Evolutionary conservation across 1,140 invertebrate genomes (phyloP), one percentile per base, ranked within the genome.

Genomic region (Drosophila oshimai): DNA sequence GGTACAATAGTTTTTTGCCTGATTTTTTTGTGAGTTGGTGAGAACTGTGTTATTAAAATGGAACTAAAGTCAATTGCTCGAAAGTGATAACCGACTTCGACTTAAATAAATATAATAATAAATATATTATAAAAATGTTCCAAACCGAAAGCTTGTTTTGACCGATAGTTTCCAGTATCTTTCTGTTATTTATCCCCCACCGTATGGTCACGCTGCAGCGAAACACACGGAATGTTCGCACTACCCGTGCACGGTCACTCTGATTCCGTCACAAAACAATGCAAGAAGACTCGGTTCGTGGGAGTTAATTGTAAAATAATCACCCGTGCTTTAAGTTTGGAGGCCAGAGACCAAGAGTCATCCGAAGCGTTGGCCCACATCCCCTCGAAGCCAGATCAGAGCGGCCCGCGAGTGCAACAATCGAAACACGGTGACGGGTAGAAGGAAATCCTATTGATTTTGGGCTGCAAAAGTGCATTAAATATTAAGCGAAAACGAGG

Each of bases 391-490:
- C 2, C 26, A 26, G 26, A 33, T 26, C 10, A 13, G 20, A 18
- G 12, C 15, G 12, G 7, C 4, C 7, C 58, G 58, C 37, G 37
- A 62, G 22, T 34, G 15, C 18, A 13, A 20, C 7, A 24, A 41
- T 7, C 58, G 15, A 13, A 13, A n/a, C n/a, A n/a, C 7, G 26
- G 29, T 31, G 31, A 31, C 46, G 24, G 33, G 34, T 36, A 39
- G 18, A 13, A 34, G 15, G 45, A 49, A 54, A 64, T 70, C 58
- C 34, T 83, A 83, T 83, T 83, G 78, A 83, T 83, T 84, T 84
- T 76, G 64, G 45, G 9, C 10, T 68, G 79, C 74, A 83, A 65
- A 57, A 58, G 74, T 83, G 46, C 67, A 72, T 72, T 61, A 72
- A 72, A 72, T 60, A 62, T 65, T 77, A 53, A 69, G 44, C 42